These are phyloP conservation scores for Botrylloides violaceus DNA, from an alignment of 23 tunicate species.

Conservation along the genomic window DNA sequence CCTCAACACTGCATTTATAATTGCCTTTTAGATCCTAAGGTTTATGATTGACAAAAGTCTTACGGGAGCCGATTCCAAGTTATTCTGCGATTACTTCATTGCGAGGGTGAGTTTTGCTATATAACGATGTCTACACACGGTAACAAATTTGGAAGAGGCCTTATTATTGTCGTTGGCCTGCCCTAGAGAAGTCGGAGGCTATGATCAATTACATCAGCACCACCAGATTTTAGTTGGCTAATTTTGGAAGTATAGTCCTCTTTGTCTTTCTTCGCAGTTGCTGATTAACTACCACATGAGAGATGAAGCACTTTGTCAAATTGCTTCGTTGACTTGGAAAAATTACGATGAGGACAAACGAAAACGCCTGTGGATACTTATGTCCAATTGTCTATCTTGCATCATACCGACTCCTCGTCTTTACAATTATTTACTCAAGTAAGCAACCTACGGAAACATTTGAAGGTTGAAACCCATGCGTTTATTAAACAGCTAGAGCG, in stretches of 20 bases:
- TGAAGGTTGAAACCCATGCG: no score
- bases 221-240: no score
- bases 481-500: no score
- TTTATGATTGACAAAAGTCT: slow-evolving; percentile 8
- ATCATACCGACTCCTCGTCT: slow-evolving; percentile 5
- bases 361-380: not conserved
- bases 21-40: slow-evolving; percentile 6
- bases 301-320: slow-evolving; percentile 17
- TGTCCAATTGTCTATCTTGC: slow-evolving; percentile 14
- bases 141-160: no score
- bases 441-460: not conserved
- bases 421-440: slow-evolving; percentile 12
- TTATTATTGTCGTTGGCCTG: no score
- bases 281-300: not conserved
- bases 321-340: slow-evolving; percentile 26
- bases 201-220: no score
- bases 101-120: not conserved
- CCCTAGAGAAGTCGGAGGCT: no score
- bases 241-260: no score
- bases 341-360: slow-evolving; percentile 1
- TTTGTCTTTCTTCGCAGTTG: slow-evolving; percentile 10
- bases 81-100: slow-evolving; percentile 10
- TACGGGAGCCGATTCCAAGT: not conserved
- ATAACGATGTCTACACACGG: no score
- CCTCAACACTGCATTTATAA: no score